phyloP scores from a whole-genome alignment of 2,113 vertebrate species.

The Actenoides hombroni region DNA sequence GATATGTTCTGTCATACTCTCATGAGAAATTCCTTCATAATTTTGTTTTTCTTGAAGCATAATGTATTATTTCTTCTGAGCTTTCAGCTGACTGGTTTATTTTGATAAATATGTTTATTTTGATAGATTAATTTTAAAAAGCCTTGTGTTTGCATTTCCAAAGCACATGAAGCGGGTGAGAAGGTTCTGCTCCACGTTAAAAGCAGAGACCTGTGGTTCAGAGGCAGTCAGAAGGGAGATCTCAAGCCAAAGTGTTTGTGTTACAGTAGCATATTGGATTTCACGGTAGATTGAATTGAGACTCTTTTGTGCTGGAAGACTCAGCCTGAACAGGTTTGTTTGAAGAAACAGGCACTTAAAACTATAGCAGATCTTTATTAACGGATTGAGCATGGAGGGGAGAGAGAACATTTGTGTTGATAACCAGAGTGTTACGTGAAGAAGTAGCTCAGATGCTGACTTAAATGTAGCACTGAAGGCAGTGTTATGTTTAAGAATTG shows the following conservation, averaged over 20 bases:
- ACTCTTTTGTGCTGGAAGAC: neutral
- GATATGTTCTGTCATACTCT: neutral
- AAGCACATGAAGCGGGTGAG: neutral
- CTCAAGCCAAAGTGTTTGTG: neutral
- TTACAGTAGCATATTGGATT: neutral
- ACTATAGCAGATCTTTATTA: neutral
- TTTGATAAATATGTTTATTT: neutral
- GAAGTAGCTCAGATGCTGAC: neutral
- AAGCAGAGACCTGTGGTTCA: neutral
- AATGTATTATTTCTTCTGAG: neutral
- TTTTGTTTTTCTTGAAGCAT: neutral
- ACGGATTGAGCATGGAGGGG: neutral
- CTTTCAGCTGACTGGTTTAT: neutral
- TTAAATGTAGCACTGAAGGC: neutral
- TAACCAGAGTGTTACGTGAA: neutral
- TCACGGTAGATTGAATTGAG: neutral
- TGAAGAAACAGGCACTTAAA: neutral
- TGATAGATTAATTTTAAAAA: neutral
- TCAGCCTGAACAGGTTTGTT: neutral
- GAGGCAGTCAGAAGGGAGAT: neutral
- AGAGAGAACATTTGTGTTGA: neutral
- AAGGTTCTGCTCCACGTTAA: accelerated
- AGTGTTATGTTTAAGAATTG: neutral
- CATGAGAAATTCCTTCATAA: neutral
- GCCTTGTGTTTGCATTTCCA: neutral